Conservation (phyloP, 2,888 invertebrate species). For the Limnephilus rhombicus region DNA sequence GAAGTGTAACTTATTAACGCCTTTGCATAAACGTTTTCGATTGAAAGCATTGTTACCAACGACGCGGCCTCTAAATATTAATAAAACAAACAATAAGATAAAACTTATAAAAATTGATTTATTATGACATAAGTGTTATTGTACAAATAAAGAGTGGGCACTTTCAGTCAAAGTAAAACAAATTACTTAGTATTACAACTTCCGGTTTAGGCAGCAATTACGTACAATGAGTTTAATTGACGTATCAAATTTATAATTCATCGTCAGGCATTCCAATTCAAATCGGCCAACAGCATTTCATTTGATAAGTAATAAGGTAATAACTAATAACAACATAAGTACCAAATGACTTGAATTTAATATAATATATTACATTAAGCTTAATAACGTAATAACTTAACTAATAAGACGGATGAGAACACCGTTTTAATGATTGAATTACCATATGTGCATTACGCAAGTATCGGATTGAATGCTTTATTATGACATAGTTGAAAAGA, state of each 20-base stretch:
- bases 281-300: not conserved
- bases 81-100: not conserved
- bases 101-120: not conserved
- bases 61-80: constrained; percentile 20
- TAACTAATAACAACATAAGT: not conserved
- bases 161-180: constrained; percentile 22
- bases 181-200: constrained; percentile 20
- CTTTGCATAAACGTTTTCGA: constrained; percentile 6
- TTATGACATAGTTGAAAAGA: not conserved
- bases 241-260: constrained; percentile 23
- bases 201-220: constrained; percentile 16
- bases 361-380: not conserved
- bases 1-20: not conserved
- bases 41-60: constrained; percentile 22
- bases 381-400: not conserved
- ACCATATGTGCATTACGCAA: not conserved
- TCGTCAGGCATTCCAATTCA: not conserved
- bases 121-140: constrained; percentile 8
- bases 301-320: not conserved
- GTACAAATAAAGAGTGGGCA: constrained; percentile 13
- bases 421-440: not conserved
- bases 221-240: constrained; percentile 34
- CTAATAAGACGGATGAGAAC: no score
- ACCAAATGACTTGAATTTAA: not conserved
- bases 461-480: not conserved